Percentiles rank a stretch among this genome's conserved stretches.
Conservation (phyloP, 1,140 invertebrate genomes). For the Lerema accius region DNA sequence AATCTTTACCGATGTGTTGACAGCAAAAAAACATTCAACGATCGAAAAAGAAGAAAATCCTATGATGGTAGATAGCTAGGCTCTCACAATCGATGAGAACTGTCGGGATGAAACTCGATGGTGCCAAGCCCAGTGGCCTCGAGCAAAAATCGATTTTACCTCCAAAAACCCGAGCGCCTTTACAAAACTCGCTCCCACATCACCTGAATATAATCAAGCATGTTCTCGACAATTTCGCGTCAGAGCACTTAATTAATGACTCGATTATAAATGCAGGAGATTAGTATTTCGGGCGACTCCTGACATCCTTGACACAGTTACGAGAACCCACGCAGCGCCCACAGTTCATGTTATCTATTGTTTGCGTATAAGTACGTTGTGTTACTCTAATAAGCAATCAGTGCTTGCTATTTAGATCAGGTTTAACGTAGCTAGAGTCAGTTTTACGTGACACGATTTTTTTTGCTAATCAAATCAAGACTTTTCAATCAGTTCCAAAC, state of each 20-base stretch:
- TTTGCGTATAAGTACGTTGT: constrained; percentile 26
- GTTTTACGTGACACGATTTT: background rate
- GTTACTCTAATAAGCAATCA: constrained; percentile 22
- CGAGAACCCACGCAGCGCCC: constrained; percentile 48
- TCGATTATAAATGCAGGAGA: constrained; percentile 35
- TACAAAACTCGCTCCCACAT: no score
- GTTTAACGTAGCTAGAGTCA: background rate
- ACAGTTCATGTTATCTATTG: constrained; percentile 39
- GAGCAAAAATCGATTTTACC: no score
- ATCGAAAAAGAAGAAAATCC: no score
- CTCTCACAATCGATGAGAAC: no score
- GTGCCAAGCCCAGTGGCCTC: no score
- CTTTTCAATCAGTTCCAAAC: background rate
- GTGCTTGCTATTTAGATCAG: constrained; percentile 8
- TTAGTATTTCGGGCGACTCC: constrained; percentile 49
- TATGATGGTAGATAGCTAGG: no score
- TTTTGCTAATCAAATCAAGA: background rate
- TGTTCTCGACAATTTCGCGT: background rate
- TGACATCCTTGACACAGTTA: constrained; percentile 62
- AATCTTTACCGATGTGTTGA: no score
- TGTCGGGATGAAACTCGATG: no score
- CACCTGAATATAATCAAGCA: background rate
- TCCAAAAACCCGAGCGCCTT: no score
- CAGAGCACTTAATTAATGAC: constrained; percentile 24
- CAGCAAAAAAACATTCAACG: no score